Evolutionary conservation across 2,113 vertebrate species (phyloP), one percentile per base, ranked within the genome.

Genomic region (Actinemys pallida): DNA sequence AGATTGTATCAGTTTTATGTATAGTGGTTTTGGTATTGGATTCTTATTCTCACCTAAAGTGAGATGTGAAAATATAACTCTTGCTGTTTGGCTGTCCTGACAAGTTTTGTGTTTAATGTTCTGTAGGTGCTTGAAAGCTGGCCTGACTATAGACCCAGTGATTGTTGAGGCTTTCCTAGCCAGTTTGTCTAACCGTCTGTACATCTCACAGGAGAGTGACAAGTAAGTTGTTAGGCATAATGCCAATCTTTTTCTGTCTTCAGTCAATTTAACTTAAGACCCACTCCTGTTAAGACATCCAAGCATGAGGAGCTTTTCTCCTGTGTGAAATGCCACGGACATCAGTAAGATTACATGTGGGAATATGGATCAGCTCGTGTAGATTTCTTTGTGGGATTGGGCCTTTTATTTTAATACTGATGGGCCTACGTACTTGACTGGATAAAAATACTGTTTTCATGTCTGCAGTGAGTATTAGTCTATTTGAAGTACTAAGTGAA

Each of bases 181-280:
- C 93, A 99, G 99, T 97, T 98, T 99, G 35, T 99, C 99, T 76
- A 99, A 99, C 95, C 99, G 99, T n/a, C 98, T 99, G 27, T 99
- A 99, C 97, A 99, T 99, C 97, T 99, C 99, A 22, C 99, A 99
- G 91, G 99, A 99, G 96, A 99, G 99, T 57, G 99, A 99, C 91
- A 99, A 99, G 99, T 99, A 97, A 88, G 98, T 95, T 90, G n/a
- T 69, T 53, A 47, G 27, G 53, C 45, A 14, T 69, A 59, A 95
- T 78, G 45, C 2, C 10, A 24, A 1, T 20, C 69, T 59, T 87
- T 84, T n/a, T 20, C 92, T 80, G 19, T 10, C 10, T 45, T 45
- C 42, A 42, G 72, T 76, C 92, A 17, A 25, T 0, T 89, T 81
- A 87, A 90, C 54, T 13, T 84, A 47, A 84, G 82, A 50, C 54